phyloP scores from a whole-genome alignment of 1,140 invertebrate genomes.

The Lordiphosa mommai region DNA sequence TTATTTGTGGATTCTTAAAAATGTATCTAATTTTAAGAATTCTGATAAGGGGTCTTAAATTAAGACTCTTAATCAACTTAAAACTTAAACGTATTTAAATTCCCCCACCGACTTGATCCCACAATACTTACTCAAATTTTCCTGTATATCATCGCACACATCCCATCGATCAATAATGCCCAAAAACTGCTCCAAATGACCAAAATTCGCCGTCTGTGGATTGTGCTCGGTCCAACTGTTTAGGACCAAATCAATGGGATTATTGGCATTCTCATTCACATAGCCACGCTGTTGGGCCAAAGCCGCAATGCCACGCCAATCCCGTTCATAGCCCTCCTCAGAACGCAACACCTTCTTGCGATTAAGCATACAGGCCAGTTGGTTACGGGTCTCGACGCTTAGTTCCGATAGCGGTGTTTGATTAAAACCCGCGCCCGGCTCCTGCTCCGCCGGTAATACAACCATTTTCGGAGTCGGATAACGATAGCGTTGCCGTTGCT shows the following conservation, averaged over 20 bases:
- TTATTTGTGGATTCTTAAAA: too few species aligned
- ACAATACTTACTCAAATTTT: slow-evolving; percentile 83
- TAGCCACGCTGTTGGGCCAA: slow-evolving; percentile 69
- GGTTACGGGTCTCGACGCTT: slow-evolving; percentile 78
- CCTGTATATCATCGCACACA: slow-evolving; percentile 82
- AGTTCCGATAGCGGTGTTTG: slow-evolving; percentile 79
- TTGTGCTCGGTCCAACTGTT: slow-evolving; percentile 80
- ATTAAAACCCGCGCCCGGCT: slow-evolving; percentile 44
- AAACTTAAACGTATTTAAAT: too few species aligned
- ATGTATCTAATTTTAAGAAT: too few species aligned
- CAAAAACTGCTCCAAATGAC: slow-evolving; percentile 81
- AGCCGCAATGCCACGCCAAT: slow-evolving; percentile 85
- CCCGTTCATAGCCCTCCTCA: slow-evolving; percentile 82
- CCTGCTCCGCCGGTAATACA: slow-evolving; percentile 35
- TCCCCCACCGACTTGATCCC: too few species aligned
- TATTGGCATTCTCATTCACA: slow-evolving; percentile 53
- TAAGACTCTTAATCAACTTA: too few species aligned
- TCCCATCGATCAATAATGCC: slow-evolving; percentile 85
- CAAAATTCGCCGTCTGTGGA: slow-evolving; percentile 79
- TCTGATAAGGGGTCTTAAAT: too few species aligned
- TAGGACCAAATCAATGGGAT: slow-evolving; percentile 82
- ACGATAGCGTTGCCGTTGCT: slow-evolving; percentile 45
- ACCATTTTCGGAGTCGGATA: slow-evolving; percentile 55
- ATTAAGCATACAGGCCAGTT: slow-evolving; percentile 82
- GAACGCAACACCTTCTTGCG: slow-evolving; percentile 82